Evolutionary conservation across 1,140 invertebrate species (phyloP).

Genomic region (Microplitis demolitor): DNA sequence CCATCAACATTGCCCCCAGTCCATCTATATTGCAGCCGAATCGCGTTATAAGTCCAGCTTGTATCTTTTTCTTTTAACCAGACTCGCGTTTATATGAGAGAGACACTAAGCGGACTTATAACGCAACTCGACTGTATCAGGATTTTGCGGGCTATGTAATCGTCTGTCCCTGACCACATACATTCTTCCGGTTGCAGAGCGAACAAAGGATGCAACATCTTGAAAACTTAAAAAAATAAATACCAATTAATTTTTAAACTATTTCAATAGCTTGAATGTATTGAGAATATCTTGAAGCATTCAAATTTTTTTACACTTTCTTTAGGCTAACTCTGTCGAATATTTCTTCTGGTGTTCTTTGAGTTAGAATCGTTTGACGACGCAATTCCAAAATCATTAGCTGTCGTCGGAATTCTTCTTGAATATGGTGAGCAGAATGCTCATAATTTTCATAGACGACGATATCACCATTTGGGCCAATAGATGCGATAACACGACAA

Average conservation of each 20-base stretch:
- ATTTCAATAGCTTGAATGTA: too few species aligned
- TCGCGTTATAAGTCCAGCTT: too few species aligned
- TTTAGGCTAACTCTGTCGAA: neutral
- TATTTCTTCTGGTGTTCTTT: neutral
- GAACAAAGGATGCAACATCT: neutral
- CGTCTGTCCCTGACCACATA: neutral
- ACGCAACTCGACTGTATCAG: too few species aligned
- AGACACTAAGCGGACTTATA: too few species aligned
- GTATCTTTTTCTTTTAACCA: too few species aligned
- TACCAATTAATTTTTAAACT: too few species aligned
- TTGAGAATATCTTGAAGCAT: too few species aligned
- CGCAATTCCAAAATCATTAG: neutral
- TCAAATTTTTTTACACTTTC: too few species aligned
- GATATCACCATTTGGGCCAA: neutral
- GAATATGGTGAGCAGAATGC: neutral
- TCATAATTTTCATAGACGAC: neutral
- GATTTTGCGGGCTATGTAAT: neutral
- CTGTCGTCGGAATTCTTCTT: neutral
- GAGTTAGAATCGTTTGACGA: neutral
- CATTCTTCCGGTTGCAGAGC: neutral
- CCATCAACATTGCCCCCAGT: too few species aligned
- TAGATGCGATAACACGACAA: neutral
- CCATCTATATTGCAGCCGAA: too few species aligned
- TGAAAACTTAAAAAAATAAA: neutral
- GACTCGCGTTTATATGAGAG: too few species aligned